phyloP scores from a whole-genome alignment of 2,888 invertebrate genomes.

The Temnothorax unifasciatus region DNA sequence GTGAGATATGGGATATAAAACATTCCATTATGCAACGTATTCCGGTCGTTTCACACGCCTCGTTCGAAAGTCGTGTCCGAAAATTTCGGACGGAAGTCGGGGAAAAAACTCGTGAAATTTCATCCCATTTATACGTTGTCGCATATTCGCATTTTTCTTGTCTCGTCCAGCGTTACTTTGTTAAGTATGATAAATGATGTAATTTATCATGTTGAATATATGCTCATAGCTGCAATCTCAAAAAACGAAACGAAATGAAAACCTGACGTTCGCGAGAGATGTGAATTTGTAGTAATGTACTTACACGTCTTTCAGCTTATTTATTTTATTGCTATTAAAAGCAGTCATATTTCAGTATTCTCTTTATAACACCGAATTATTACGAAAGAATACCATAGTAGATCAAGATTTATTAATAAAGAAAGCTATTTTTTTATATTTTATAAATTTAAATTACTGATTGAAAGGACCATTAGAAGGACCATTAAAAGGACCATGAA shows the following conservation, averaged over 20 bases:
- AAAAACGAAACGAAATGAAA: conserved; percentile 16
- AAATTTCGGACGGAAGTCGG: conserved; percentile 30
- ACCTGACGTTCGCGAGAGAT: conserved; percentile 13
- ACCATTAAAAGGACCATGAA: neutral
- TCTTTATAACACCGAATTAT: neutral
- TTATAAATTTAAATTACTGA: neutral
- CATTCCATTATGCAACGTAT: conserved; percentile 42
- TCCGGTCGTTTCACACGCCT: neutral
- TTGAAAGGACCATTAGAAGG: neutral
- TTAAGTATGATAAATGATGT: conserved; percentile 51
- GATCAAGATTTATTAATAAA: neutral
- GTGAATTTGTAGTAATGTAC: neutral
- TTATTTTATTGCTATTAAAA: neutral
- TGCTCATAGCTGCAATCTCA: conserved; percentile 19
- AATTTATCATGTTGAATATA: conserved; percentile 48
- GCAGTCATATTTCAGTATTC: neutral
- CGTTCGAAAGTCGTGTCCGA: conserved; percentile 11
- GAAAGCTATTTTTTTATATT: neutral
- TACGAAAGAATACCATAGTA: neutral
- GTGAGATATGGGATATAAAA: conserved; percentile 28
- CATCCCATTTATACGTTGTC: conserved; percentile 42
- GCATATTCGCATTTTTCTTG: conserved; percentile 46
- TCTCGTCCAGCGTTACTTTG: conserved; percentile 41
- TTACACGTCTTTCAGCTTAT: neutral
- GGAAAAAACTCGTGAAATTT: conserved; percentile 29